Evolutionary conservation across 64 coral and sea anemone genomes (phyloP).

Genomic region (Exaiptasia diaphana): DNA sequence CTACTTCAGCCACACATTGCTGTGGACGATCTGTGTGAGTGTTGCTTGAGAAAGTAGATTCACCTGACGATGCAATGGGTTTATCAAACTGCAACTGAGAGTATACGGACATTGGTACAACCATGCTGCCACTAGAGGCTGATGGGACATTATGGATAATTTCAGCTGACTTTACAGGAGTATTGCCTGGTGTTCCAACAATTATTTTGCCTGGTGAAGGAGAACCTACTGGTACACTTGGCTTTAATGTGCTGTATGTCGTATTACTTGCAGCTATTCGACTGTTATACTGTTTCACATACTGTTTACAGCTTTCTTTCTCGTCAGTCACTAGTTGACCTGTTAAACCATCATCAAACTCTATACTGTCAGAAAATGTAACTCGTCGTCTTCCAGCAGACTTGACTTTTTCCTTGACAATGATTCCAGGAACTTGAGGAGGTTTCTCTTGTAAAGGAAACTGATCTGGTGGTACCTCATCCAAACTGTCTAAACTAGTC

Average conservation of each 20-base stretch:
- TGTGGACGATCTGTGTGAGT: conserved; percentile 3
- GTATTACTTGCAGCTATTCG: conserved; percentile 5
- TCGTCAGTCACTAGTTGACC: conserved; percentile 84
- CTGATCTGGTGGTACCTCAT: conserved; percentile 39
- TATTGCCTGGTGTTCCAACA: conserved; percentile 7
- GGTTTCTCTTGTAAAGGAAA: background rate
- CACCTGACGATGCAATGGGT: background rate
- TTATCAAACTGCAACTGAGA: background rate
- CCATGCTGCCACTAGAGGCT: background rate
- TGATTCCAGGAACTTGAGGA: conserved; percentile 52
- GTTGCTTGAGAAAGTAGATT: background rate
- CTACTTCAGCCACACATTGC: background rate
- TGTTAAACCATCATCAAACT: conserved; percentile 93
- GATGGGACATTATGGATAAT: background rate
- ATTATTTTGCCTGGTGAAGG: background rate
- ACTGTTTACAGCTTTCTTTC: conserved; percentile 74
- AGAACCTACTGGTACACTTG: background rate
- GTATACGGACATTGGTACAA: conserved; percentile 1
- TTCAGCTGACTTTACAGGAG: background rate
- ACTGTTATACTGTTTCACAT: conserved; percentile 56
- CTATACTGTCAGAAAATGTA: conserved; percentile 93
- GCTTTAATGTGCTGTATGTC: background rate
- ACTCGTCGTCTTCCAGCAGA: conserved; percentile 67
- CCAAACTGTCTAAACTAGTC: conserved; percentile 89
- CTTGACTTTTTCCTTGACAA: conserved; percentile 39